Conservation (phyloP, 2,797 vertebrate species). For the Adelosebastes latens region DNA sequence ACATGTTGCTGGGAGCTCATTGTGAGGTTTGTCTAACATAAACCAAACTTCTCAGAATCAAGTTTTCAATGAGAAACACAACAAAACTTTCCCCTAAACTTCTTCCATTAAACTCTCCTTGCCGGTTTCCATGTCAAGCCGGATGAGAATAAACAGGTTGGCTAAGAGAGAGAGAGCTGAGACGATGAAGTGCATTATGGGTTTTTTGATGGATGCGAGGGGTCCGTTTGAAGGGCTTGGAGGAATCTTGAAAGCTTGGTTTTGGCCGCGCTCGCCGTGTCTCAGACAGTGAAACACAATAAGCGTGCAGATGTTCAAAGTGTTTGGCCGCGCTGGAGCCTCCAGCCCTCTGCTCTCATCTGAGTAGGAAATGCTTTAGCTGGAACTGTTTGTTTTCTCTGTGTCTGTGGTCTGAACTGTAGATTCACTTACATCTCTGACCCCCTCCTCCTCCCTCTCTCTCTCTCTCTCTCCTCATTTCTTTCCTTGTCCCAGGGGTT, state of each 20-base stretch:
- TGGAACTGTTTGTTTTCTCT: conserved; percentile 82
- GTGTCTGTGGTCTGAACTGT: conserved; percentile 81
- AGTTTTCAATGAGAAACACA: conserved; percentile 43
- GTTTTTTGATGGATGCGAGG: conserved; percentile 68
- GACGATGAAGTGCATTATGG: conserved; percentile 70
- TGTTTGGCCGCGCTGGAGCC: conserved; percentile 68
- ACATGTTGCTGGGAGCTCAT: conserved; percentile 50
- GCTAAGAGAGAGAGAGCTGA: conserved; percentile 40
- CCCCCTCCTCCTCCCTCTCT: conserved; percentile 6
- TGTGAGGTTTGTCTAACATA: conserved; percentile 59
- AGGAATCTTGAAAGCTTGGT: conserved; percentile 74
- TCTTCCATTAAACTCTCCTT: conserved; percentile 46
- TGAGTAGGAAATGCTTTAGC: conserved; percentile 82
- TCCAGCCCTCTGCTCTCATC: conserved; percentile 72
- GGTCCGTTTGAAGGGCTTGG: conserved; percentile 66
- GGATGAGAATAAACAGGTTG: conserved; percentile 68
- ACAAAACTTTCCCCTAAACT: conserved; percentile 47
- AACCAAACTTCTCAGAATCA: conserved; percentile 43
- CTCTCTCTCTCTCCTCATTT: conserved; percentile 22
- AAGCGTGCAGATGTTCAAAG: conserved; percentile 82
- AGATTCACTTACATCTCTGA: conserved; percentile 78
- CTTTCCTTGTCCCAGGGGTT: conserved; percentile 73
- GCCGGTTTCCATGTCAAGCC: conserved; percentile 44
- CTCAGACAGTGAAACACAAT: conserved; percentile 80
- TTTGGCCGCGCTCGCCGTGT: conserved; percentile 53